phyloP scores from a whole-genome alignment of 2,113 vertebrate genomes.

The Chionodraco myersi region DNA sequence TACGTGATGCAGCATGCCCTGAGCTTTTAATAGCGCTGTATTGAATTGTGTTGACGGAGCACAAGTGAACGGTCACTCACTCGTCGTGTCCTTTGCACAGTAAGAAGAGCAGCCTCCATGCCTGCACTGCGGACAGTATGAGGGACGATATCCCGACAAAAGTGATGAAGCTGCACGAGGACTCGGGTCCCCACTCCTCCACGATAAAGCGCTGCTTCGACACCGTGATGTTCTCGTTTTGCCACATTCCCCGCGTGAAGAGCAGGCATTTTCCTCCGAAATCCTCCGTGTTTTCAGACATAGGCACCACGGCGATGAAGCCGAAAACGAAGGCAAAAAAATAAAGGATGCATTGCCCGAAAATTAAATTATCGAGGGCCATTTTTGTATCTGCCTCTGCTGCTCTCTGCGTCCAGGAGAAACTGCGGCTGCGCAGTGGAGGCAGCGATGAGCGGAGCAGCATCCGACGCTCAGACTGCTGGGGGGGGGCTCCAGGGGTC shows the following conservation, averaged over 20 bases:
- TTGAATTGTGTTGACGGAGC: not conserved
- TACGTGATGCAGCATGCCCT: not conserved
- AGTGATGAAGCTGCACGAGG: conserved; percentile 95
- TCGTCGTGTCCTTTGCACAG: conserved; percentile 97
- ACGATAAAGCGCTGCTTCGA: conserved; percentile 94
- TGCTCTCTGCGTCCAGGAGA: conserved; percentile 58
- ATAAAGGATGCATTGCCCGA: conserved; percentile 92
- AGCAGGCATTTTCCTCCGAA: conserved; percentile 95
- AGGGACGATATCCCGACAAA: conserved; percentile 92
- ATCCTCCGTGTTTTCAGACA: conserved; percentile 93
- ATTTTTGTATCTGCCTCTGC: conserved; percentile 78
- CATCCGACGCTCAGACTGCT: conserved; percentile 60
- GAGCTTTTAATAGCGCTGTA: not conserved
- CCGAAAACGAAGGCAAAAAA: conserved; percentile 94
- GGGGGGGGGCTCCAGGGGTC: conserved; percentile 54
- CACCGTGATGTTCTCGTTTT: conserved; percentile 95
- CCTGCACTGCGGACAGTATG: conserved; percentile 92
- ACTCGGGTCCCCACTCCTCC: conserved; percentile 95
- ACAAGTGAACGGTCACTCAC: conserved; percentile 84
- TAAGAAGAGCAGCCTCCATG: conserved; percentile 94
- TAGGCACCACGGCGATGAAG: conserved; percentile 93
- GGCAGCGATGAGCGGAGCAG: conserved; percentile 59
- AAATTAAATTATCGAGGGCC: conserved; percentile 90
- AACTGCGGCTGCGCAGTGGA: conserved; percentile 75
- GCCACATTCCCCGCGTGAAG: conserved; percentile 97